Evolutionary conservation across 2,888 invertebrate genomes (phyloP).

Genomic region (Diplazon laetatorius): DNA sequence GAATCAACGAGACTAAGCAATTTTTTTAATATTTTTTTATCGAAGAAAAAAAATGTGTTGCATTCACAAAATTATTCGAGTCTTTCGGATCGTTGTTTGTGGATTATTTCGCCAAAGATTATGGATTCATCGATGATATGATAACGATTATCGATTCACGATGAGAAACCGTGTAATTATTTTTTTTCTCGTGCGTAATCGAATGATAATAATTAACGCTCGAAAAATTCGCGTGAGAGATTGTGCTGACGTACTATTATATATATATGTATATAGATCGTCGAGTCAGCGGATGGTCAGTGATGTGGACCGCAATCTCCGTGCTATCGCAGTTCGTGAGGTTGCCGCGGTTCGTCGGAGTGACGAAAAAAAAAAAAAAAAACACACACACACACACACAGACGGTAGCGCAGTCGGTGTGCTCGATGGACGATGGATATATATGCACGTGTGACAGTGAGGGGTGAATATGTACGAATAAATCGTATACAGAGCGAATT

Average conservation of each 20-base stretch:
- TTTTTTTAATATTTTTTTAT: constrained; percentile 19
- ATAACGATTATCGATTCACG: too few species aligned
- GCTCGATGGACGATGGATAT: constrained; percentile 44
- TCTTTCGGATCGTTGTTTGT: too few species aligned
- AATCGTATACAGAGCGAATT: constrained; percentile 26
- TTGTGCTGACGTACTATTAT: constrained; percentile 25
- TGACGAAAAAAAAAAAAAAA: too few species aligned
- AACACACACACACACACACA: too few species aligned
- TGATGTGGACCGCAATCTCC: constrained; percentile 65
- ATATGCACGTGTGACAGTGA: constrained; percentile 11
- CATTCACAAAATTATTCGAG: background rate
- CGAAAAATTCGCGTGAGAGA: constrained; percentile 63
- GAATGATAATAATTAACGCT: constrained; percentile 60
- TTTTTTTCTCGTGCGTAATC: background rate
- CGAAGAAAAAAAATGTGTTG: too few species aligned
- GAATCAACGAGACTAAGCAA: background rate
- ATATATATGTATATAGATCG: constrained; percentile 44
- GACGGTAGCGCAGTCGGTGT: too few species aligned
- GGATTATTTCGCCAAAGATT: too few species aligned
- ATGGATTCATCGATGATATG: too few species aligned
- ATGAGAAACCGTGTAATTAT: background rate
- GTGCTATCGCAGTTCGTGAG: constrained; percentile 46
- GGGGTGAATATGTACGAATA: constrained; percentile 9
- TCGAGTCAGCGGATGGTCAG: constrained; percentile 67
- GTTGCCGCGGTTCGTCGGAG: too few species aligned